These are phyloP conservation scores for Apamea crenata DNA, from an alignment of 2,888 invertebrate genomes.

Conservation along the genomic window DNA sequence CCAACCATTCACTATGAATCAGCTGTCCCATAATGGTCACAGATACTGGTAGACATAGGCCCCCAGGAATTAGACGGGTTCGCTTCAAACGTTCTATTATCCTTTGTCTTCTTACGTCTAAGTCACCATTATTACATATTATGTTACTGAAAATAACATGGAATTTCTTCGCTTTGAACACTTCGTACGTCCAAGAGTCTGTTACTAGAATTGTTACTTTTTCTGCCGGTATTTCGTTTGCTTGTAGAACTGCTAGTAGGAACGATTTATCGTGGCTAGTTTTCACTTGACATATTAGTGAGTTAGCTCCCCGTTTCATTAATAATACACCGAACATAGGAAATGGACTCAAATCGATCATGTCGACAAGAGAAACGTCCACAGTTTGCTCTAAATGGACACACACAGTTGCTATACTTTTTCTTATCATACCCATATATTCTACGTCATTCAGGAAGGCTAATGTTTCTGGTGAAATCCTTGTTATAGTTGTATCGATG, in stretches of 20 bases:
- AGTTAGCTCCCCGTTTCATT: constrained; percentile 78
- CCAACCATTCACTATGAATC: constrained; percentile 45
- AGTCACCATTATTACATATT: constrained; percentile 49
- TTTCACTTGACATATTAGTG: constrained; percentile 73
- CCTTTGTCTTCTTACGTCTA: constrained; percentile 31
- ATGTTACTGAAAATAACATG: constrained; percentile 56
- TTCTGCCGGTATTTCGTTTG: constrained; percentile 44
- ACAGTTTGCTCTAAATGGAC: constrained; percentile 52
- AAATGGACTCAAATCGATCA: constrained; percentile 89
- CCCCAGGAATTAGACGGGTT: constrained; percentile 25
- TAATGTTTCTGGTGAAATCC: constrained; percentile 51
- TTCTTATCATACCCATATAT: constrained; percentile 56
- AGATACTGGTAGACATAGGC: constrained; percentile 46
- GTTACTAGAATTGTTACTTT: constrained; percentile 50
- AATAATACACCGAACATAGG: constrained; percentile 88
- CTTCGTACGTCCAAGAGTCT: constrained; percentile 34
- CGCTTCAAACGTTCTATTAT: constrained; percentile 29
- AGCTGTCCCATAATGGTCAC: constrained; percentile 54
- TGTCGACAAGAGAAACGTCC: constrained; percentile 49
- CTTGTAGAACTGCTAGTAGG: constrained; percentile 33
- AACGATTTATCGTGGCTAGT: constrained; percentile 45
- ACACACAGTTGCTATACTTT: constrained; percentile 35
- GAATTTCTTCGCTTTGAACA: constrained; percentile 41
- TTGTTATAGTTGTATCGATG: constrained; percentile 10
- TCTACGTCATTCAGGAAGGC: constrained; percentile 56